Base-by-base conservation (phyloP, 1,140 invertebrate species). In the Elymnias hypermnestra region DNA sequence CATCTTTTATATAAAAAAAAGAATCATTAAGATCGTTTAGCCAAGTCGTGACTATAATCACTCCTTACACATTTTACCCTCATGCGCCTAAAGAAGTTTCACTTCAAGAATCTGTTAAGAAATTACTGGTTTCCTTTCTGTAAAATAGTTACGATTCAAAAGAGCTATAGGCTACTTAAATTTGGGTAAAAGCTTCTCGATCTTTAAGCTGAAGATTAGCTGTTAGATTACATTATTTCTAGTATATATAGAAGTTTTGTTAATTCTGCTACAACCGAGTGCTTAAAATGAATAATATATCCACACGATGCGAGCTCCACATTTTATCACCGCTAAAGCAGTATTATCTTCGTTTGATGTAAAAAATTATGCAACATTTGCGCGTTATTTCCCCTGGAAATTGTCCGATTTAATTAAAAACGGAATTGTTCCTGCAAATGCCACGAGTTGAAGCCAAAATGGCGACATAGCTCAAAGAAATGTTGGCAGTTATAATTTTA, bases 401-500 rank as follows among this genome's bases (percentile, higher is more conserved):
- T 52, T 52, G 37, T 45, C 15, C 31, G 42, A 45, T 45, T 45
- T 37, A 44, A 52, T 52, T 45, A 39, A 52, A 52, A 25, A 7
- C 9, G 22, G 17, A 17, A 47, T 35, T 33, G 13, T n/a, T 33
- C 14, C 13, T 15, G 28, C n/a, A n/a, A 9, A 17, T 8, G 31
- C 31, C 31, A 8, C 14, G 28, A 4, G 2, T 8, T 17, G 31
- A 8, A 5, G 15, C 31, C 14, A 15, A 33, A 13, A 29, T 29
- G 4, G 9, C 9, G 9, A 29, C 26, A 13, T 12, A 22, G 2
- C 21, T 29, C 26, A 1, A 10, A 29, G 13, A 29, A 26, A 26
- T 26, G 23, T 26, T 3, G 23, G 23, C 10, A 26, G 23, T 26
- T 26, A 26, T 8, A n/a, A 9, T 26, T 26, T 9, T 3, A 26